Evolutionary conservation across 2,797 vertebrate species (phyloP).

Genomic region (Spinibarbus caldwelli): DNA sequence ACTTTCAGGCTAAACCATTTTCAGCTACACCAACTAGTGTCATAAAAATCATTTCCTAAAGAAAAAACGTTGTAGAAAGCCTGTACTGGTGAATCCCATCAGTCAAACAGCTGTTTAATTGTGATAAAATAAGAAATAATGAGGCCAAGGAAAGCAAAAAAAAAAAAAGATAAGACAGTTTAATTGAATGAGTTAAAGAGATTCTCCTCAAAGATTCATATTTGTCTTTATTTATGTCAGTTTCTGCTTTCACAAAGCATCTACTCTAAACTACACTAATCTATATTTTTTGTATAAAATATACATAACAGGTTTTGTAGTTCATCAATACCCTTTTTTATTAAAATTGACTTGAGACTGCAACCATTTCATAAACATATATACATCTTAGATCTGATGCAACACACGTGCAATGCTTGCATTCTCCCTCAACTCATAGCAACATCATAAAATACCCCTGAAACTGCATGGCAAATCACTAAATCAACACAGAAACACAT

Average conservation of each 20-base stretch:
- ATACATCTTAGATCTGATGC: conserved; percentile 28
- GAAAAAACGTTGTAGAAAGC: neutral
- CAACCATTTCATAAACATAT: neutral
- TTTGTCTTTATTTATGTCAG: conserved; percentile 11
- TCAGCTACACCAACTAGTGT: neutral
- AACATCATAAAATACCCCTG: neutral
- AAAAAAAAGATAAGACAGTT: neutral
- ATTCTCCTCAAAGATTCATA: neutral
- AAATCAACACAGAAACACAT: neutral
- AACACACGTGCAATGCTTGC: conserved; percentile 18
- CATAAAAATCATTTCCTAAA: neutral
- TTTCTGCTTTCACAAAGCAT: neutral
- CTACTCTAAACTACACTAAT: neutral
- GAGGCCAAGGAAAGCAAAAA: neutral
- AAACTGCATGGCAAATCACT: neutral
- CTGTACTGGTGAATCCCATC: neutral
- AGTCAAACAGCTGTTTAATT: conserved; percentile 7
- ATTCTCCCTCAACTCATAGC: neutral
- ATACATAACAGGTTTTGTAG: neutral
- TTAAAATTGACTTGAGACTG: neutral
- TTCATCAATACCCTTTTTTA: neutral
- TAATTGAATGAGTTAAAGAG: neutral
- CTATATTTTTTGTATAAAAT: neutral
- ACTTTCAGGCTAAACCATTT: neutral
- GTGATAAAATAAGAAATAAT: neutral